Base-by-base conservation (phyloP, 64 coral and sea anemone genomes). In the Dendronephthya gigantea region DNA sequence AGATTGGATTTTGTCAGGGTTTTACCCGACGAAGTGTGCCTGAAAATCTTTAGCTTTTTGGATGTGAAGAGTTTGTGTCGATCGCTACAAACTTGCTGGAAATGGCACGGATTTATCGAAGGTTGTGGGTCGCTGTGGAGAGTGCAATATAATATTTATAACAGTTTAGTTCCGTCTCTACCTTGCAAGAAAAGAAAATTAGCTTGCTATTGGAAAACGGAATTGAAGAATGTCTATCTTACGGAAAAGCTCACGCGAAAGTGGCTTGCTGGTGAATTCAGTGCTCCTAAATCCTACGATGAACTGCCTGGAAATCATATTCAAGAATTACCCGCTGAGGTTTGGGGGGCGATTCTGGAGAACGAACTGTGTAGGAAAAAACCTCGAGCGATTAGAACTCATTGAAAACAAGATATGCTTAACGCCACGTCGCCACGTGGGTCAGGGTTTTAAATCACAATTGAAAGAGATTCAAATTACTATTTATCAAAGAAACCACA, bases 321-420 rank as follows among this genome's bases (percentile, higher is more conserved):
- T 9, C 83, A 90, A 40, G 88, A 86, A n/a, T 31, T 93, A 35
- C 89, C 49, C 8, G 43, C 38, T 1, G 95, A 98, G 23, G 84
- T 87, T 23, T 98, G 95, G 95, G 95, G 95, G 6, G 40, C 59
- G 4, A 98, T 98, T 38, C 45, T 98, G 16, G 95, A 98, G n/a
- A 88, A 41, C 0, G 95, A 93, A 89, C 66, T 91, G 15, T 82
- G 52, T 40, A 55, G 91, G 40, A 88, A 29, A 35, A 87, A 48
- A 62, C 55, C 55, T n/a, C 55, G 25, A 17, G 55, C 4, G 6
- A 62, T n/a, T 7, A 62, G 55, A 62, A 62, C 55, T 7, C 55
- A 62, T n/a, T 62, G 55, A 62, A 62, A 62, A n/a, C 25, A 4
- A 45, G 41, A 45, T 45, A 45, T 45, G 41, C 41, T 45, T 6